Base-by-base conservation (phyloP, 2,888 invertebrate genomes). In the Drosophila diplacantha region DNA sequence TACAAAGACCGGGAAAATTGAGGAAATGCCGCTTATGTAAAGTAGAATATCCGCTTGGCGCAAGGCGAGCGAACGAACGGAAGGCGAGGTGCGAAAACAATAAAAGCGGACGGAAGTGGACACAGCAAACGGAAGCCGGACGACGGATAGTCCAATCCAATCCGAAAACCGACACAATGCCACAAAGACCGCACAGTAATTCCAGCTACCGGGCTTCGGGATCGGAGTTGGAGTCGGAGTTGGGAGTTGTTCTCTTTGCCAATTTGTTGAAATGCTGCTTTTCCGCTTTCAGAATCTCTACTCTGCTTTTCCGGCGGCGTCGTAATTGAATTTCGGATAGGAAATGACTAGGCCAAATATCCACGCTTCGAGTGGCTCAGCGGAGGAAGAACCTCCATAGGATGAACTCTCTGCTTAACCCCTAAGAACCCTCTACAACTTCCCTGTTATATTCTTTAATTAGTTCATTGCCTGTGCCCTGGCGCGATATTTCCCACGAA, bases 11-110 rank as follows among this genome's bases (percentile, higher is more conserved):
- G 81, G 73, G 71, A 64, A 78, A 59, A 71, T 68, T 64, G 64
- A 80, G 78, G 78, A 80, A 82, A 80, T 60, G 72, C 69, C 83
- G 84, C 82, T 82, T 85, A 85, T 85, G 74, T 85, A 83, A 85
- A 85, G 85, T 85, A 84, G 85, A 84, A 84, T 84, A 81, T 84
- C 84, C 84, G 84, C 82, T 73, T 78, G 31, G 29, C 8, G 60
- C 71, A 51, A 32, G 44, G 41, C 55, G 58, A 64, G 56, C 69
- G 64, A 69, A 60, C 55, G 62, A 69, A 64, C 70, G 69, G 73
- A 67, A 67, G 62, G 56, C 63, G 63, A 67, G 75, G 72, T 81
- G 76, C 80, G 81, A 78, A 74, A 78, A 75, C 74, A 75, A 75
- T 71, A 73, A 78, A 69, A 67, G 53, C 64, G 64, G 82, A 72